Conservation (phyloP, 2,797 vertebrate genomes). For the Chaetophractus vellerosus region DNA sequence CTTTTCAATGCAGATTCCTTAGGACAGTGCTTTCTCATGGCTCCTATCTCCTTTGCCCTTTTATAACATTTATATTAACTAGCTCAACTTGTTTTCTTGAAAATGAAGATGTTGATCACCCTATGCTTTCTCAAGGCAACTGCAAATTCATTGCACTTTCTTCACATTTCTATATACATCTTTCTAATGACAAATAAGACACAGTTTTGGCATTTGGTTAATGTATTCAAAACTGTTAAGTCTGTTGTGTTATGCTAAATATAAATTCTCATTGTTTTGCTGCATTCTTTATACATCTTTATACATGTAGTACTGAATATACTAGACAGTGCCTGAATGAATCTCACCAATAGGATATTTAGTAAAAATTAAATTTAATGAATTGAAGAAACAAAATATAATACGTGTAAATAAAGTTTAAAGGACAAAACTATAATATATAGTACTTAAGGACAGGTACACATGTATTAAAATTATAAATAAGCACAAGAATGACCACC, state of each 20-base stretch:
- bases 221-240: background rate
- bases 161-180: background rate
- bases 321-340: background rate
- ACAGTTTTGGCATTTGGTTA: background rate
- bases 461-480: background rate
- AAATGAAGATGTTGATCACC: background rate
- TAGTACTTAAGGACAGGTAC: background rate
- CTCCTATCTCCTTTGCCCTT: background rate
- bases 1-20: too few species aligned
- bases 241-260: background rate
- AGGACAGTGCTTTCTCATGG: background rate
- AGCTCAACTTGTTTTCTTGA: background rate
- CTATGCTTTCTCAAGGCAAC: background rate
- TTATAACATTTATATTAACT: background rate
- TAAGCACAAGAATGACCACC: background rate
- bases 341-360: background rate
- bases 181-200: background rate
- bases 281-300: background rate
- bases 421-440: background rate
- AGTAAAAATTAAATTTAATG: background rate
- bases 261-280: background rate
- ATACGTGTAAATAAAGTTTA: background rate
- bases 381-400: background rate
- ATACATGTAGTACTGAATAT: background rate
- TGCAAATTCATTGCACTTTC: background rate